Percentiles rank a stretch among this genome's conserved stretches.
Evolutionary conservation across 2,888 invertebrate species (phyloP).

Genomic region (Lasioglossum leucozonium): DNA sequence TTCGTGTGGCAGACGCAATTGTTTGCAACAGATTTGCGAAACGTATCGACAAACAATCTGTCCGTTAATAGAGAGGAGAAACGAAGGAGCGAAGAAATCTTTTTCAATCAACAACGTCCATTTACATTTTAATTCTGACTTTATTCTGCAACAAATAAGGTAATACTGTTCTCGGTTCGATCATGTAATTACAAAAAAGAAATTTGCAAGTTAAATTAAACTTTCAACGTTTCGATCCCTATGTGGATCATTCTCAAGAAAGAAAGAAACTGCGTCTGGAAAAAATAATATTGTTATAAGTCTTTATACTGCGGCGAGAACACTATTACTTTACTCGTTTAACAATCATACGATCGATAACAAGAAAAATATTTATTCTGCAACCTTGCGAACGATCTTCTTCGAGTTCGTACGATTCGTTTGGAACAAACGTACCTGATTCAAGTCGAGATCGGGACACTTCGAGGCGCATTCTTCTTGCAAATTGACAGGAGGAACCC

Average conservation of each 20-base stretch:
- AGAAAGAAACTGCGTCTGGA: too few relatives aligned
- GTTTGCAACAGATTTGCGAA: neutral
- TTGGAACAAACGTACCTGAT: constrained; percentile 75
- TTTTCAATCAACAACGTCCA: neutral
- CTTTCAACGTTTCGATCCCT: too few relatives aligned
- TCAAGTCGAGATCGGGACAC: constrained; percentile 80
- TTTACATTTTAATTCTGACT: neutral
- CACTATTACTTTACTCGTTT: too few relatives aligned
- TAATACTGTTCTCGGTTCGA: too few relatives aligned
- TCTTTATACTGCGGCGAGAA: too few relatives aligned
- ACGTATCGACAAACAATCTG: neutral
- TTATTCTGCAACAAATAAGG: neutral
- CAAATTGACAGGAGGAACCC: constrained; percentile 70
- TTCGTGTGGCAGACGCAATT: neutral
- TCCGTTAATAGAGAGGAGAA: neutral
- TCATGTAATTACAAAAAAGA: too few relatives aligned
- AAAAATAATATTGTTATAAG: too few relatives aligned
- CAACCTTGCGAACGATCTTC: neutral
- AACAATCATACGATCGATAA: too few relatives aligned
- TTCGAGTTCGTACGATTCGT: neutral
- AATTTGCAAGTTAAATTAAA: too few relatives aligned
- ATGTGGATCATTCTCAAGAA: too few relatives aligned
- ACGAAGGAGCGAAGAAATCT: neutral
- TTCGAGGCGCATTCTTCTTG: constrained; percentile 80
- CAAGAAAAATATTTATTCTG: too few relatives aligned